Percentiles rank a stretch among this genome's conserved stretches.
phyloP scores from a whole-genome alignment of 2,888 invertebrate genomes.

The Oscheius sp. region DNA sequence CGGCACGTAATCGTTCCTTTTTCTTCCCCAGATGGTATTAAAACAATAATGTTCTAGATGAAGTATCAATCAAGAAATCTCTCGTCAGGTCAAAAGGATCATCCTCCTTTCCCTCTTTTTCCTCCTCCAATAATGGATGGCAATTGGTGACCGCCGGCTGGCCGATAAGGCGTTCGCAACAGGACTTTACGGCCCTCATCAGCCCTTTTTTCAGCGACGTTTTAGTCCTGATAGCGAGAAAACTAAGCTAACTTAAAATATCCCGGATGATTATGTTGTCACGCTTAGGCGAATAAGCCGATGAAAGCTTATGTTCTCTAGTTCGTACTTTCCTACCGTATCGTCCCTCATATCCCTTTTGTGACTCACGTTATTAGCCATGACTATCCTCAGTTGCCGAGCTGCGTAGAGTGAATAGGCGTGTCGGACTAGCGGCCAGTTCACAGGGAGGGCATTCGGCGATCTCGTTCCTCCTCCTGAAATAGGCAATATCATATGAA shows the following conservation, averaged over 20 bases:
- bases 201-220: constrained; percentile 30
- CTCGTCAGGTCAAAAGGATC: background rate
- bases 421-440: constrained; percentile 10
- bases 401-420: background rate
- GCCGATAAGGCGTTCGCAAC: constrained; percentile 27
- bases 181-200: constrained; percentile 26
- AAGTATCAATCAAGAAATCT: too few species aligned
- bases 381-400: background rate
- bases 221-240: constrained; percentile 73
- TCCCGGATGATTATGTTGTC: too few species aligned
- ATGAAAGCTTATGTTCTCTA: too few species aligned
- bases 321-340: too few species aligned
- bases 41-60: too few species aligned
- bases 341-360: too few species aligned
- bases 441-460: background rate
- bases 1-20: too few species aligned
- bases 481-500: too few species aligned
- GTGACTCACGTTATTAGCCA: constrained; percentile 10
- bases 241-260: constrained; percentile 70
- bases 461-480: background rate
- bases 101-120: background rate
- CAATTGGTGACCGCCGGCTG: constrained; percentile 17
- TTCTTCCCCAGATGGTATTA: too few species aligned
- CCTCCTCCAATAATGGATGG: constrained; percentile 12
- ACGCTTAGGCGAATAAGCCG: too few species aligned